Conservation (phyloP, 2,113 vertebrate genomes). For the Serinus canaria region DNA sequence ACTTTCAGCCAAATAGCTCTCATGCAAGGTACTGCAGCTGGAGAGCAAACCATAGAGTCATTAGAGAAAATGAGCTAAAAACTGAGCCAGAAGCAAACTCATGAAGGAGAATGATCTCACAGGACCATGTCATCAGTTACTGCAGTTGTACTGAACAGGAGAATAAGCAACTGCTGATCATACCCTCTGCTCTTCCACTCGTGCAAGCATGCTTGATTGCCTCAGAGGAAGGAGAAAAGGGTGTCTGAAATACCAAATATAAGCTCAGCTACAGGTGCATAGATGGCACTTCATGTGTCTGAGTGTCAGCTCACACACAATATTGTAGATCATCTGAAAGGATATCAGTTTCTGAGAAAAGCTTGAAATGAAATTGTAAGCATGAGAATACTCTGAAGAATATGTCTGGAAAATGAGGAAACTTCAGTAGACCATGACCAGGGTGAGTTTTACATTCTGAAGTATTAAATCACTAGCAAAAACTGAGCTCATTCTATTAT, state of each 20-base stretch:
- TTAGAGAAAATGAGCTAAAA: not conserved
- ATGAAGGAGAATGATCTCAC: not conserved
- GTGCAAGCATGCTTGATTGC: not conserved
- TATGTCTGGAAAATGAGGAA: not conserved
- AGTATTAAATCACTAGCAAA: not conserved
- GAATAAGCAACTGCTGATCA: not conserved
- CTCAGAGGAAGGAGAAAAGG: not conserved
- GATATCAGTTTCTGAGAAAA: not conserved
- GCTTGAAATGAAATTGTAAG: not conserved
- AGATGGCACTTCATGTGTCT: not conserved
- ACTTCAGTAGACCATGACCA: not conserved
- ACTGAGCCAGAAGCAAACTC: not conserved
- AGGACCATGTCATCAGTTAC: not conserved
- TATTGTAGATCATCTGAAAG: not conserved
- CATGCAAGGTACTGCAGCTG: not conserved
- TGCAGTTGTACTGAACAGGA: not conserved
- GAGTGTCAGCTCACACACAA: not conserved
- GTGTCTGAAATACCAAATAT: not conserved
- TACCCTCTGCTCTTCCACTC: not conserved
- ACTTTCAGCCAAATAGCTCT: not conserved
- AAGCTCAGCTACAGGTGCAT: not conserved
- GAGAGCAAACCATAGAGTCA: not conserved
- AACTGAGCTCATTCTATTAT: not conserved
- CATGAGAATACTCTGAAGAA: not conserved
- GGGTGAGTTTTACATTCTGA: not conserved